These are phyloP conservation scores for Epiblema foenella DNA, from an alignment of 2,888 invertebrate genomes.

Conservation along the genomic window DNA sequence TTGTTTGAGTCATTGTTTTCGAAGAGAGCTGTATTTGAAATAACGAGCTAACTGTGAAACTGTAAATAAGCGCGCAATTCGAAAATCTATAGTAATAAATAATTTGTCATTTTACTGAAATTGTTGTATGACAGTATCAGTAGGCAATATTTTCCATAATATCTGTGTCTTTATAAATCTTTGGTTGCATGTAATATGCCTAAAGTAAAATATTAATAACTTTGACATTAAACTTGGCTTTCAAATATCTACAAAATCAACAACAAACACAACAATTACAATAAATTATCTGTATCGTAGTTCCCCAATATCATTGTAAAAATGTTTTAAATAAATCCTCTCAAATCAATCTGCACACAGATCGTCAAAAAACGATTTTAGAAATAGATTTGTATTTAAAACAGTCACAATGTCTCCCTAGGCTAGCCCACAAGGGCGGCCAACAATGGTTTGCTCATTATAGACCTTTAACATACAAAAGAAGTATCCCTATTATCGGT, in stretches of 20 bases:
- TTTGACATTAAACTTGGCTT: no score
- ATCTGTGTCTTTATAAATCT: no score
- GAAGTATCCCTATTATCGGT: not conserved
- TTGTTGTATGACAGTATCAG: no score
- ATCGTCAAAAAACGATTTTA: slow-evolving; percentile 9
- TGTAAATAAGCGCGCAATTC: no score
- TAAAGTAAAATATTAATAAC: no score
- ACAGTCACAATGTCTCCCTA: slow-evolving; percentile 40
- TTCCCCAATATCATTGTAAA: not conserved
- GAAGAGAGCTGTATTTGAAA: slow-evolving; percentile 14
- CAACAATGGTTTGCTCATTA: slow-evolving; percentile 56
- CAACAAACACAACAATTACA: not conserved
- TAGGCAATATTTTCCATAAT: no score
- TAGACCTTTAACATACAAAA: not conserved
- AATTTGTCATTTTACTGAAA: not conserved
- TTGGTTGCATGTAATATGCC: no score
- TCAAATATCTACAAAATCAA: no score
- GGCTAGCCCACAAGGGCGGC: slow-evolving; percentile 50
- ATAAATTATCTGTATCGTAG: not conserved
- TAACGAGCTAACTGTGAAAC: not conserved
- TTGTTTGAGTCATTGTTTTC: slow-evolving; percentile 1
- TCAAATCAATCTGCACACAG: not conserved
- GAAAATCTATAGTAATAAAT: no score
- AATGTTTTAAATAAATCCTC: slow-evolving; percentile 3
- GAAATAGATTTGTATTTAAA: slow-evolving; percentile 29